phyloP scores from a whole-genome alignment of 1,140 invertebrate species.

The Piezodorus guildinii region DNA sequence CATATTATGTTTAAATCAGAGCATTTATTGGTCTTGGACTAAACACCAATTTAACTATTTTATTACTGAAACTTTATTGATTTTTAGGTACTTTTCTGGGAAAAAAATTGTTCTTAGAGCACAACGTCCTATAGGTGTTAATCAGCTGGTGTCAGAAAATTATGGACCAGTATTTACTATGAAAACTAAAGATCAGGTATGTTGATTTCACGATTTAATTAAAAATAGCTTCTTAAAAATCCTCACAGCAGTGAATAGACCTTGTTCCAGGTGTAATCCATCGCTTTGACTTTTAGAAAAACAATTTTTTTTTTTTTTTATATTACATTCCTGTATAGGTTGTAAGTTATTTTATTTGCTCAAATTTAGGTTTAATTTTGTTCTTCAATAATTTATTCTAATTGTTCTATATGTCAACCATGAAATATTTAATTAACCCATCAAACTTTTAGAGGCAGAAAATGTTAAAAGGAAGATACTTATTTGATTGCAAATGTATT shows the following conservation, averaged over 20 bases:
- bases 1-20: no score
- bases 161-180: conserved; percentile 74
- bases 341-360: background rate
- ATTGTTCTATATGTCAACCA: no score
- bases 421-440: no score
- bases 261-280: background rate
- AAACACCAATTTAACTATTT: no score
- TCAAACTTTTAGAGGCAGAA: conserved; percentile 40
- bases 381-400: no score
- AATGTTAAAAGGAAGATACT: conserved; percentile 65
- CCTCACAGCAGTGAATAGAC: background rate
- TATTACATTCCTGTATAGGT: no score
- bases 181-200: conserved; percentile 31
- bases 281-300: background rate
- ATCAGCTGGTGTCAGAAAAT: conserved; percentile 64
- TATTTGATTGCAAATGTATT: conserved; percentile 74
- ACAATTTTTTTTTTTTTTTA: no score
- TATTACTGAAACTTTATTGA: no score
- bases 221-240: background rate
- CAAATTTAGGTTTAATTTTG: no score
- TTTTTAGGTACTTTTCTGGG: conserved; percentile 58
- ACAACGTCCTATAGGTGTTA: conserved; percentile 46
- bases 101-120: conserved; percentile 58
- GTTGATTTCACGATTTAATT: background rate
- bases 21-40: no score